Evolutionary conservation across 2,113 vertebrate species (phyloP), one percentile per base, ranked within the genome.

Genomic region (Macquaria australasica): DNA sequence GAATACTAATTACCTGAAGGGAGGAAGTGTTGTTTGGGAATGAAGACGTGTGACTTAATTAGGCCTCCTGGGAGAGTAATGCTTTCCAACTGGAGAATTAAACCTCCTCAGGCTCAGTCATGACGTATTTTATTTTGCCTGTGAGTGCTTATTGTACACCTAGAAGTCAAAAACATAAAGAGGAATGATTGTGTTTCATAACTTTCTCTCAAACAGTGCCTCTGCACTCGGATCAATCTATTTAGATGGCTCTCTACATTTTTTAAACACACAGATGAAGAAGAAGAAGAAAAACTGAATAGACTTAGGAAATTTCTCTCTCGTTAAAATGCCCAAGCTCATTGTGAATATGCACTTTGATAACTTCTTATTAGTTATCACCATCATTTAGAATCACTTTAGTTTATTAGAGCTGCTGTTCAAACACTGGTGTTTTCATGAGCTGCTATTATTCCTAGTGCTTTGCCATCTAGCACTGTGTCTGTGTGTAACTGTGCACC

Each of bases 11-110:
- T 72, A 85, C 81, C 87, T 67, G 67, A 66, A 74, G 71, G 59
- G 62, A 81, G 85, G 88, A 89, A 91, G 82, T 86, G 73, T 81
- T 87, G 77, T 83, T 91, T 78, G 82, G 82, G 79, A 90, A 73
- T 84, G 84, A 84, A 86, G 77, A 84, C 64, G 67, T 84, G 76
- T 87, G 77, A 86, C 74, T 88, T 94, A 94, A 94, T 95, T 82
- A 81, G 80, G 86, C 82, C 92, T 77, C 79, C 68, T 84, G 92
- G 87, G 92, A 92, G 77, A 37, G 71, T 60, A 80, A 85, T 77
- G 63, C 15, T 79, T 90, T 79, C 74, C 77, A 77, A 81, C 81
- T 53, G 31, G 88, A 82, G 85, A 82, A 80, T 80, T 67, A 53
- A 80, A 59, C 31, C 43, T 50, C 76, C 25, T 60, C 55, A 4